These are phyloP conservation scores for Apamea anceps DNA, from an alignment of 2,888 invertebrate species.

Conservation along the genomic window DNA sequence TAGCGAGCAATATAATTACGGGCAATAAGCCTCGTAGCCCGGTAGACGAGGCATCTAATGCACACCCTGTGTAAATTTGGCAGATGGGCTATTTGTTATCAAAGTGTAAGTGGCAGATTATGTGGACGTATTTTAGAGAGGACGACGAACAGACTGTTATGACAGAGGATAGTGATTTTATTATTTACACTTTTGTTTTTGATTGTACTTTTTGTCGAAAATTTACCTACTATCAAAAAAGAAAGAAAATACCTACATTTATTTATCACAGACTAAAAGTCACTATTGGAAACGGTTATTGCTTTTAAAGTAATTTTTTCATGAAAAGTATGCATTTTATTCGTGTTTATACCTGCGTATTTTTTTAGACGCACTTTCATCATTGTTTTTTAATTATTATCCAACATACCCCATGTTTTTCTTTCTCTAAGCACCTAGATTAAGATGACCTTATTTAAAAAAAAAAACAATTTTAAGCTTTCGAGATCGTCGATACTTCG, in stretches of 20 bases:
- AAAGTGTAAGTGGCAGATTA: slow-evolving; percentile 22
- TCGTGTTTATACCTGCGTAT: not conserved
- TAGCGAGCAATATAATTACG: slow-evolving; percentile 82
- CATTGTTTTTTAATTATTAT: not conserved
- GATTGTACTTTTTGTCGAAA: slow-evolving; percentile 10
- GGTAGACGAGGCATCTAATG: slow-evolving; percentile 79
- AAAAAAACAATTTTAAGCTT: not conserved
- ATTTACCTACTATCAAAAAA: not conserved
- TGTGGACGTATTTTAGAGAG: slow-evolving; percentile 4
- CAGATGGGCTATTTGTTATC: slow-evolving; percentile 47
- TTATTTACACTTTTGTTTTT: slow-evolving; percentile 3
- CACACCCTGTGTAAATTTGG: slow-evolving; percentile 71
- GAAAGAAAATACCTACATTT: not conserved
- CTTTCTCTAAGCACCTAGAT: no score
- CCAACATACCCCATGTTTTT: not conserved
- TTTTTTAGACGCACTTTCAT: not conserved
- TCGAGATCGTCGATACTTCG: not conserved
- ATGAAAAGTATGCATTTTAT: not conserved
- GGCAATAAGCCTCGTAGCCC: slow-evolving; percentile 74
- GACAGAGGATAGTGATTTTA: not conserved
- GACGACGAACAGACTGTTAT: not conserved
- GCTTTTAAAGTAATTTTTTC: not conserved
- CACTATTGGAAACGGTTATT: not conserved
- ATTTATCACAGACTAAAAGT: not conserved
- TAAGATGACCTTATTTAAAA: not conserved